A percentile compares a stretch with the other conserved stretches of the same genome.
Evolutionary conservation across 2,113 vertebrate species (phyloP).

Genomic region (Elgaria multicarinata): DNA sequence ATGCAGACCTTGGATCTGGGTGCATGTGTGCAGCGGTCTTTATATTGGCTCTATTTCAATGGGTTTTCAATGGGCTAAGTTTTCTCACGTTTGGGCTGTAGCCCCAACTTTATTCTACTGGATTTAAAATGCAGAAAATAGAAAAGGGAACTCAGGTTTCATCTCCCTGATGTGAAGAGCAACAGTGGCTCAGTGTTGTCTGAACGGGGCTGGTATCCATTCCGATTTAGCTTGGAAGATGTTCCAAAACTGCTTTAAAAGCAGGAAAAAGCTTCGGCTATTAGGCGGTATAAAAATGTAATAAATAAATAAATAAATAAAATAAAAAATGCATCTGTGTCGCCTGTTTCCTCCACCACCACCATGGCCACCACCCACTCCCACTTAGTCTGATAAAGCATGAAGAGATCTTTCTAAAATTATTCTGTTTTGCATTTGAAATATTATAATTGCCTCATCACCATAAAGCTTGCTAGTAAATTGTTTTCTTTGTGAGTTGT

Average conservation of each 20-base stretch:
- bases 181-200: too few relatives aligned
- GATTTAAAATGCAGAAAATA: not conserved
- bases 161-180: not conserved
- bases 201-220: too few relatives aligned
- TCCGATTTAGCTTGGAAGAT: conserved; percentile 42
- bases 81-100: conserved; percentile 19
- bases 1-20: not conserved
- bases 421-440: conserved; percentile 62
- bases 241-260: conserved; percentile 33
- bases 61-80: not conserved
- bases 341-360: conserved; percentile 20
- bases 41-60: not conserved
- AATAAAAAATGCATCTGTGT: conserved; percentile 40
- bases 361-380: not conserved
- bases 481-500: conserved; percentile 39
- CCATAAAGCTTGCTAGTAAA: conserved; percentile 55
- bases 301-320: too few relatives aligned
- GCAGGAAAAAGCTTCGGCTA: too few relatives aligned
- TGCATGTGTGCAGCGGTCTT: not conserved
- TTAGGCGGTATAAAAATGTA: too few relatives aligned
- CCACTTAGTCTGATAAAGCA: conserved; percentile 37
- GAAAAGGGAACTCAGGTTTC: not conserved
- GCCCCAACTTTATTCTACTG: not conserved
- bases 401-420: conserved; percentile 46
- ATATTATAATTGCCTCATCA: conserved; percentile 63